Base-by-base conservation (phyloP, 35 echinoderm and acorn worm genomes). In the Hemicentrotus pulcherrimus region DNA sequence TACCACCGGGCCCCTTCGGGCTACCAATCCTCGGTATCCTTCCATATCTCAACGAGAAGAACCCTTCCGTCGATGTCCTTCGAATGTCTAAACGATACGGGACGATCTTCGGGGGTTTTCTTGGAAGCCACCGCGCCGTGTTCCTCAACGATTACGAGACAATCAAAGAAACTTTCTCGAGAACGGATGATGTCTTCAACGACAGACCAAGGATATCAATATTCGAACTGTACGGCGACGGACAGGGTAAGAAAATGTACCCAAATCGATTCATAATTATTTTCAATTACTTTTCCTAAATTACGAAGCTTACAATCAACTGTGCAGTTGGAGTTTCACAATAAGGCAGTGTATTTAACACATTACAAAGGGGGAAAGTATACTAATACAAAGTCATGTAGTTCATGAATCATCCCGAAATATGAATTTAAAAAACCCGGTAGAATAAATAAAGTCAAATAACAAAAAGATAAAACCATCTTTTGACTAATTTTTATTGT, bases 71-170 rank as follows among this genome's bases (percentile, higher is more conserved):
- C 31, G 89, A 47, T 11, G 11, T 95, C 33, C 47, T 65, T 32
- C 9, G 33, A 52, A 92, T 95, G 52, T 91, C 86, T n/a, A 55
- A 47, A 31, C 24, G 48, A 60, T 95, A 95, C 59, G 95, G 95
- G 30, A 31, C 86, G 28, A 55, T 95, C 45, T 95, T 95, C 89
- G 91, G 95, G 48, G 90, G 88, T 41, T 47, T 52, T 22, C 90
- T 95, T 32, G 95, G 95, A 24, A 58, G 47, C 6, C 55, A 95
- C 48, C 87, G 50, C 32, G 95, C 90, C 2, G 95, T 95, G 28
- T 89, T 95, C 35, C 86, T 95, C 22, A 95, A 95, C 88, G 95
- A 95, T n/a, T 89, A 91, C 22, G 95, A 95, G 7, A 52, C 90
- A 8, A 91, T 91, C 19, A 95, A 95, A 24, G 88, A 95, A 24